Evolutionary conservation across 2,113 vertebrate species (phyloP).

Genomic region (Malurus alboscapulatus): DNA sequence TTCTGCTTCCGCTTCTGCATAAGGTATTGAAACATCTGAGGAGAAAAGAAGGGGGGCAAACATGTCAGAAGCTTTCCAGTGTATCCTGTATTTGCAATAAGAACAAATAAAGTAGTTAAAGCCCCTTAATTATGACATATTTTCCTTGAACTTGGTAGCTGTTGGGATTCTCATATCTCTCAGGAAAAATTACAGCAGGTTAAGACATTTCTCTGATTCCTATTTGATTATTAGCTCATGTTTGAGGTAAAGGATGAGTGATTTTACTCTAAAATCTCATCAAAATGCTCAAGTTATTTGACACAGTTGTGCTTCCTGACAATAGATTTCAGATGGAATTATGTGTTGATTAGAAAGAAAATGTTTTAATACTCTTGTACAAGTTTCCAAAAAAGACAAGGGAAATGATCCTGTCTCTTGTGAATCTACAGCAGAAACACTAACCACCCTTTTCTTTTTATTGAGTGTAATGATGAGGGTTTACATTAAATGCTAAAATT

Average conservation of each 20-base stretch:
- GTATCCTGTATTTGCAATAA: background rate
- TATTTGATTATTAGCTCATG: background rate
- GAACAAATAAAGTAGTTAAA: background rate
- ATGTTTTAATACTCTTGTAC: background rate
- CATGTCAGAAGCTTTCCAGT: background rate
- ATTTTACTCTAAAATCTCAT: background rate
- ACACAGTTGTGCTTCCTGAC: background rate
- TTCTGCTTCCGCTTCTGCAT: conserved; percentile 84
- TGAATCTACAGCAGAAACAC: background rate
- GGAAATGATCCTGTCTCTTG: background rate
- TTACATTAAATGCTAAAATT: background rate
- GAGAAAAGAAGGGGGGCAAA: background rate
- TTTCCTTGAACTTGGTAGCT: background rate
- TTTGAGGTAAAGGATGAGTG: background rate
- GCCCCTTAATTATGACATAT: background rate
- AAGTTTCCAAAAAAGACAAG: background rate
- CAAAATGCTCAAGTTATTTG: background rate
- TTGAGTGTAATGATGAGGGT: background rate
- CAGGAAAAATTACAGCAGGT: background rate
- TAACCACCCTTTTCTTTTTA: background rate
- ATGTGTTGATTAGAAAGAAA: background rate
- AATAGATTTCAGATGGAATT: background rate
- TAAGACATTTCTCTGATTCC: background rate
- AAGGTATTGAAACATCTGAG: conserved; percentile 91
- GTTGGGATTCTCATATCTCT: background rate